Conservation (phyloP, 2,797 vertebrate species). For the Pyrrhura leucotis region DNA sequence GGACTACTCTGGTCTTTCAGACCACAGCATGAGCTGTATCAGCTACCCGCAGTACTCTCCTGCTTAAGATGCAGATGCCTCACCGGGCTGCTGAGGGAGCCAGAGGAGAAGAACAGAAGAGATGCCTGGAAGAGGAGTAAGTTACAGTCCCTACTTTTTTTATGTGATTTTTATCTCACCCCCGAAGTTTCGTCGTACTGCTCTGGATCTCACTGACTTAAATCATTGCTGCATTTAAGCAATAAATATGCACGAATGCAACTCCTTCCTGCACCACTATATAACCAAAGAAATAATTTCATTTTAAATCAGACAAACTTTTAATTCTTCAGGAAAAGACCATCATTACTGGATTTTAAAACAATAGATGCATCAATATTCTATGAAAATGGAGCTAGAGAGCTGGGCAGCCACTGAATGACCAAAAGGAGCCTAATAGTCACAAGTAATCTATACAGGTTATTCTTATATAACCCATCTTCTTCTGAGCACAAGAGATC, state of each 20-base stretch:
- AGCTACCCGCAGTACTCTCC: neutral
- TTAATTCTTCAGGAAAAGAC: neutral
- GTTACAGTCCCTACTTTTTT: neutral
- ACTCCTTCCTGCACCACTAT: neutral
- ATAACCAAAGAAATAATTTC: neutral
- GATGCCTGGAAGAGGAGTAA: neutral
- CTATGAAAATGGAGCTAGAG: neutral
- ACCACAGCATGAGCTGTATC: neutral
- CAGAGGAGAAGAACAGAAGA: neutral
- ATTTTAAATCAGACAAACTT: neutral
- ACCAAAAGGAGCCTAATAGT: neutral
- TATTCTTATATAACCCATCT: neutral
- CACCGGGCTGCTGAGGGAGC: constrained; percentile 12
- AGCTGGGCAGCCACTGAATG: neutral
- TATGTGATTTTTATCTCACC: neutral
- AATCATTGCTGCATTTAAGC: neutral
- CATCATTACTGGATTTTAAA: neutral
- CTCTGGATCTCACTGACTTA: neutral
- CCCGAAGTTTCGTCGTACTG: neutral
- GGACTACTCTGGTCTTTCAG: neutral
- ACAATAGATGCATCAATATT: neutral
- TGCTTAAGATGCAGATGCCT: neutral
- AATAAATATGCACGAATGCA: neutral
- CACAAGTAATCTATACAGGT: neutral
- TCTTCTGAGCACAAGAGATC: neutral